Evolutionary conservation across 2,797 vertebrate species (phyloP).

Genomic region (Tapirus indicus): DNA sequence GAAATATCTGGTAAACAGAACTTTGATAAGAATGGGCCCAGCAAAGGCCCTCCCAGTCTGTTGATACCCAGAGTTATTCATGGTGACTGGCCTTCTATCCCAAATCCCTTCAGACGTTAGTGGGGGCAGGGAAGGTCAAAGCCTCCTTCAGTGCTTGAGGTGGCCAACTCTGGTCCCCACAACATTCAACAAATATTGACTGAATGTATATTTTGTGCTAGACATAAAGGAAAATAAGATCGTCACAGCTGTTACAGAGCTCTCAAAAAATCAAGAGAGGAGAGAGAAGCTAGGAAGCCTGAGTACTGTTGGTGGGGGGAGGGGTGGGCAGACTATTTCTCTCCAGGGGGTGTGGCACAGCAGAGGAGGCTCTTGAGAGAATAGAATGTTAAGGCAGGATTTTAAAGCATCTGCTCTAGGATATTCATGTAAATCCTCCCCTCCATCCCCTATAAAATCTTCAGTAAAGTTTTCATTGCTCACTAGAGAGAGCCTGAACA

Average conservation of each 20-base stretch:
- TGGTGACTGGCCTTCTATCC: too few relatives aligned
- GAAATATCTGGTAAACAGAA: too few relatives aligned
- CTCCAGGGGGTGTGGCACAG: neutral
- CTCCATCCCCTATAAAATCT: slow-evolving; percentile 33
- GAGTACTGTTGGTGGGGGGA: neutral
- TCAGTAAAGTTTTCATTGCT: slow-evolving; percentile 60
- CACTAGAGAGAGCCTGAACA: slow-evolving; percentile 16
- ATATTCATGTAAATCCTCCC: slow-evolving; percentile 1
- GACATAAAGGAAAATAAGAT: slow-evolving; percentile 54
- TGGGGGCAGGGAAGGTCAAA: too few relatives aligned
- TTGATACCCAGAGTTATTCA: too few relatives aligned
- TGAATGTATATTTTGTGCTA: slow-evolving; percentile 19
- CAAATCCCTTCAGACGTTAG: too few relatives aligned
- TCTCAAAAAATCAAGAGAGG: slow-evolving; percentile 1
- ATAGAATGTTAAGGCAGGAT: slow-evolving; percentile 36
- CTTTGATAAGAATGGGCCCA: too few relatives aligned
- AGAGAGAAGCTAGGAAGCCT: neutral
- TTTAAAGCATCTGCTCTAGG: neutral
- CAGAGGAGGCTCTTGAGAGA: neutral
- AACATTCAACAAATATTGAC: slow-evolving; percentile 43
- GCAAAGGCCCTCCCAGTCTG: too few relatives aligned
- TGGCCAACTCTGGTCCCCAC: too few relatives aligned
- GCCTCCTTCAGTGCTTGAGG: too few relatives aligned
- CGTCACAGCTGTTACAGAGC: neutral
- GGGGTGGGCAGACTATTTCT: neutral